These are phyloP conservation scores for Falcaria lacertinaria DNA, from an alignment of 2,888 invertebrate genomes.

Conservation along the genomic window DNA sequence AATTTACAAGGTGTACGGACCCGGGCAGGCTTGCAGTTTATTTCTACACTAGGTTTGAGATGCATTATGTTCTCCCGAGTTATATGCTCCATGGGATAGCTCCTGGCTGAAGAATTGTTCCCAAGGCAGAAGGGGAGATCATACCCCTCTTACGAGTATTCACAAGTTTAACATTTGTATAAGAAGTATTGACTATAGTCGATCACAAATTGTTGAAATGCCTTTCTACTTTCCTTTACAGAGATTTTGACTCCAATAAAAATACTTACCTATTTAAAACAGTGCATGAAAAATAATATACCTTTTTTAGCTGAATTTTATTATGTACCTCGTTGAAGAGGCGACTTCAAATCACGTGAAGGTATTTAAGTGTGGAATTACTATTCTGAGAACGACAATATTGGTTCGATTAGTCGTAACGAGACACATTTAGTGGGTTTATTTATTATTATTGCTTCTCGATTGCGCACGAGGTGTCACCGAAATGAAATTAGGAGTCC, in stretches of 20 bases:
- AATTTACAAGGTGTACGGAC: constrained; percentile 28
- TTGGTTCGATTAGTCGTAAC: constrained; percentile 37
- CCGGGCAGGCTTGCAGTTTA: constrained; percentile 47
- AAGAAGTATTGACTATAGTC: background rate
- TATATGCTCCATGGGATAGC: constrained; percentile 47
- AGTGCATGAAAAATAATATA: no score
- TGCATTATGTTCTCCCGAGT: constrained; percentile 47
- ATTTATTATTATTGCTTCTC: constrained; percentile 67
- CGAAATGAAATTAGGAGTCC: constrained; percentile 69
- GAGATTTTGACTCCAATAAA: no score
- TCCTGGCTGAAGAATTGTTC: constrained; percentile 48
- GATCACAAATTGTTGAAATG: background rate
- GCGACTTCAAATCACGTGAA: constrained; percentile 28
- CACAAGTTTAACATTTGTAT: constrained; percentile 1
- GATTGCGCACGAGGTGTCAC: constrained; percentile 58
- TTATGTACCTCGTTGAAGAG: no score
- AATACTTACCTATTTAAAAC: no score
- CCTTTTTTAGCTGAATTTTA: no score
- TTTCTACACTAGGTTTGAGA: constrained; percentile 35
- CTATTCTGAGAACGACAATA: constrained; percentile 32
- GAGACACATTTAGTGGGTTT: constrained; percentile 53
- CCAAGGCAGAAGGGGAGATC: constrained; percentile 45
- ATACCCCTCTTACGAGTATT: constrained; percentile 13
- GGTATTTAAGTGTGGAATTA: constrained; percentile 23
- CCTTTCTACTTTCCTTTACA: no score